Conservation (phyloP, 2,888 invertebrate species). For the Euspilapteryx auroguttella region DNA sequence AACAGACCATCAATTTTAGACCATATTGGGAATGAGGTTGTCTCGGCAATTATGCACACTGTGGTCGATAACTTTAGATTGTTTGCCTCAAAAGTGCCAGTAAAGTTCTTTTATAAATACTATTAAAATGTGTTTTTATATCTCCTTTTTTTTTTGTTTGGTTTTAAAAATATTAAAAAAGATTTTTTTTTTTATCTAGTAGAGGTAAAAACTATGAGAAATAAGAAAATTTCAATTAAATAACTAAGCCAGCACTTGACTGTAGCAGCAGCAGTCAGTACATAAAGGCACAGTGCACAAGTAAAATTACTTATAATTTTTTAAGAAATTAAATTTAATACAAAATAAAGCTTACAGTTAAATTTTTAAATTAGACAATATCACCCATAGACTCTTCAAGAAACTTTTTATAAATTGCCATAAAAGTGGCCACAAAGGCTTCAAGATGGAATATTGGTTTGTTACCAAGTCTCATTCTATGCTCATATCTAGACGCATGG, state of each 20-base stretch:
- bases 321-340: too few species aligned
- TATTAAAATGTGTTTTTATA: conserved; percentile 9
- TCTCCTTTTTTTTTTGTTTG: not conserved
- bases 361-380: conserved; percentile 43
- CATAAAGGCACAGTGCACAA: too few species aligned
- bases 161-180: conserved; percentile 1
- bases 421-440: conserved; percentile 95
- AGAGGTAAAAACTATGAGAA: too few species aligned
- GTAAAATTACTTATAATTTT: too few species aligned
- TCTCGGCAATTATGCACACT: conserved; percentile 32
- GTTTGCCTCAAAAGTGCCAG: conserved; percentile 31
- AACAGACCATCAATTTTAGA: conserved; percentile 25
- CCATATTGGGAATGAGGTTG: conserved; percentile 39
- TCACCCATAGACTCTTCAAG: conserved; percentile 72
- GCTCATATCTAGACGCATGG: conserved; percentile 89
- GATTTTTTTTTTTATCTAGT: conserved; percentile 1
- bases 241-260: too few species aligned
- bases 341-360: too few species aligned
- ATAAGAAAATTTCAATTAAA: too few species aligned
- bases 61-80: conserved; percentile 43
- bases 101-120: conserved; percentile 36
- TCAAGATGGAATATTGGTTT: conserved; percentile 97
- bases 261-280: too few species aligned
- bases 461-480: conserved; percentile 87
- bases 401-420: conserved; percentile 90